Conservation (phyloP, 2,113 vertebrate genomes). For the Synchiropus splendidus region DNA sequence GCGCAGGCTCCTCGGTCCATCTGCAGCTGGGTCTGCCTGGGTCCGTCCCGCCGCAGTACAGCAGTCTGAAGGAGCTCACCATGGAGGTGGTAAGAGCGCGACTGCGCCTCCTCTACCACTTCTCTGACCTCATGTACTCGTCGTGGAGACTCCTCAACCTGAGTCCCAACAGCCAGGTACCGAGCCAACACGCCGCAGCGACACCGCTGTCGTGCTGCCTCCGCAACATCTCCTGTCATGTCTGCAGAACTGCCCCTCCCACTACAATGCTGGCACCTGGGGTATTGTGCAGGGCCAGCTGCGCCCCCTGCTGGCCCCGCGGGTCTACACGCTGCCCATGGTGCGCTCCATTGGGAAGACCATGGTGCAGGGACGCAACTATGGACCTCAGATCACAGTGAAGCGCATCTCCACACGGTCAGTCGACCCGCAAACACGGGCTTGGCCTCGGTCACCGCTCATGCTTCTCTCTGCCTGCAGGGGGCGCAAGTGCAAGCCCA, state of each 20-base stretch:
- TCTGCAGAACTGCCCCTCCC: slow-evolving; percentile 62
- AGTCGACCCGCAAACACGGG: background rate
- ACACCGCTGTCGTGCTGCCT: no score
- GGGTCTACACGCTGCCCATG: slow-evolving; percentile 72
- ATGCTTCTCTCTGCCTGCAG: slow-evolving; percentile 25
- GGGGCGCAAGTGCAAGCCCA: slow-evolving; percentile 72
- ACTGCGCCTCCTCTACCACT: slow-evolving; percentile 69
- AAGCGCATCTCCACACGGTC: slow-evolving; percentile 73
- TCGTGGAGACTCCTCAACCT: slow-evolving; percentile 74
- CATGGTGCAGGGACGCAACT: slow-evolving; percentile 76
- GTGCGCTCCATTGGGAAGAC: slow-evolving; percentile 73
- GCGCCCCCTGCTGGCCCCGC: slow-evolving; percentile 68
- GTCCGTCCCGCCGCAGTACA: slow-evolving; percentile 69
- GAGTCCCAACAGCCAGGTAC: slow-evolving; percentile 68
- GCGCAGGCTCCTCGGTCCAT: slow-evolving; percentile 54
- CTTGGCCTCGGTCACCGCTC: background rate
- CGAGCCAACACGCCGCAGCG: background rate
- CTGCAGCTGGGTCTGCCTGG: slow-evolving; percentile 67
- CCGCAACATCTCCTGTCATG: background rate
- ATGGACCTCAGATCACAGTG: slow-evolving; percentile 74
- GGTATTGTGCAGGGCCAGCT: slow-evolving; percentile 71
- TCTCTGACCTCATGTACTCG: slow-evolving; percentile 77
- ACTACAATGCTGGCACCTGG: slow-evolving; percentile 68
- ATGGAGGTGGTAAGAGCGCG: slow-evolving; percentile 65
- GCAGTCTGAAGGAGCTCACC: slow-evolving; percentile 63